Evolutionary conservation across 2,797 vertebrate genomes (phyloP), one percentile per base, ranked within the genome.

Genomic region (Sphenodon punctatus): DNA sequence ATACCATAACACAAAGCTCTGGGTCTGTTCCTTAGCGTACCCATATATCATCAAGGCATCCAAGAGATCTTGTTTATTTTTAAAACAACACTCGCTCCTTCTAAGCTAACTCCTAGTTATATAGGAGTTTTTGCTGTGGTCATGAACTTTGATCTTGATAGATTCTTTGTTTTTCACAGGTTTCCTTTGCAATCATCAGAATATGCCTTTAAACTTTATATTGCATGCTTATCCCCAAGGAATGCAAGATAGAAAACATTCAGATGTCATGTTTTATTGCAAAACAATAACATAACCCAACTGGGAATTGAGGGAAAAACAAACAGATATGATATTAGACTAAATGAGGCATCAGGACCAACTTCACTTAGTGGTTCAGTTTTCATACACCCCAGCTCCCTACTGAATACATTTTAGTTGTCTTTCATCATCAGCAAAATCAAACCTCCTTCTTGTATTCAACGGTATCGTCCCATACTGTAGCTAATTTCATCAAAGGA

Each of bases 401-500:
- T 55, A 74, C 5, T 74, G 92, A 95, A 93, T 91, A 82, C 73
- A 78, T 89, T 92, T 91, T 82, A 83, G 75, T 92, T 94, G 85
- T 92, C 91, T 95, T 94, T 94, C 87, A 94, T 90, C 92, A 85
- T 87, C 16, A 82, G 78, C 80, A 89, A 76, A 93, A 90, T 86
- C 86, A 94, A 91, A 92, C 75, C 78, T 90, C 85, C 92, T 93
- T 80, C 88, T 92, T 89, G 71, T 80, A 90, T 90, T 85, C 89
- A 82, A 93, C 83, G 89, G 76, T 86, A 90, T 88, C 88, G 88
- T 91, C 80, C 85, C 70, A 64, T 91, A 89, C 79, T 92, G 84
- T 71, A 91, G 90, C 88, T 94, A 94, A 94, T 95, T 94, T 95
- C 84, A 95, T 94, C 78, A 93, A 88, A 93, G 73, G 68, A 86